These are phyloP conservation scores for Acrocera orbiculus DNA, from an alignment of 2,888 invertebrate species.

Conservation along the genomic window DNA sequence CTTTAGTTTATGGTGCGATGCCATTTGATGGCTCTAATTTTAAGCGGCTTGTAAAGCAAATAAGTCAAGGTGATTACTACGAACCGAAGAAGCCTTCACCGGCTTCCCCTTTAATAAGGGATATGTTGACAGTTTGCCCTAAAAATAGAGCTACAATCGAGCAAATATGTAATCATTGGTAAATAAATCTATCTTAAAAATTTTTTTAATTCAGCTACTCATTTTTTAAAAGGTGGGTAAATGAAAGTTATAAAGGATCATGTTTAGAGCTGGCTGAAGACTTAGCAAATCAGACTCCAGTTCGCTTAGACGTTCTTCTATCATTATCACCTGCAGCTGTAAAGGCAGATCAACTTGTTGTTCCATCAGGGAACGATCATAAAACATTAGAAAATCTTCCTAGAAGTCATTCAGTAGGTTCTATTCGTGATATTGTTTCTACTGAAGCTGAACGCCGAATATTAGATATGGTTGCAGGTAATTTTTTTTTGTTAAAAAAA, in stretches of 20 bases:
- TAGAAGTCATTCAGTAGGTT: conserved; percentile 52
- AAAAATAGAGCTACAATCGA: conserved; percentile 77
- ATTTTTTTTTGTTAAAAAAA: conserved; percentile 20
- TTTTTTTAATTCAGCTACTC: neutral
- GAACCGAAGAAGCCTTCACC: conserved; percentile 89
- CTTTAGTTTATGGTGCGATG: conserved; percentile 98
- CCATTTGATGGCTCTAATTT: conserved; percentile 98
- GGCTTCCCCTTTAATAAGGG: conserved; percentile 83
- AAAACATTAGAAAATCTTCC: conserved; percentile 38
- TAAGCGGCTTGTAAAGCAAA: conserved; percentile 88
- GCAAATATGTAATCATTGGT: conserved; percentile 86
- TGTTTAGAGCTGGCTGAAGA: conserved; percentile 76
- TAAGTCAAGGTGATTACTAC: conserved; percentile 93
- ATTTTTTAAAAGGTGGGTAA: conserved; percentile 55
- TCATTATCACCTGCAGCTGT: conserved; percentile 69
- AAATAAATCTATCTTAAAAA: conserved; percentile 18
- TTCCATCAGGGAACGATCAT: conserved; percentile 37
- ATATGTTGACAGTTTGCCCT: conserved; percentile 88
- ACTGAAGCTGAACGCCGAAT: conserved; percentile 54
- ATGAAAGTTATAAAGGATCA: conserved; percentile 61
- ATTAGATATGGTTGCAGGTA: conserved; percentile 48
- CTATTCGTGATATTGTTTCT: conserved; percentile 53
- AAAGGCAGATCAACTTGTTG: conserved; percentile 53
- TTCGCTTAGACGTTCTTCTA: conserved; percentile 67
- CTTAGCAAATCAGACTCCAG: conserved; percentile 78